Conservation (phyloP, 2,113 vertebrate species). For the Eulemur rufifrons region DNA sequence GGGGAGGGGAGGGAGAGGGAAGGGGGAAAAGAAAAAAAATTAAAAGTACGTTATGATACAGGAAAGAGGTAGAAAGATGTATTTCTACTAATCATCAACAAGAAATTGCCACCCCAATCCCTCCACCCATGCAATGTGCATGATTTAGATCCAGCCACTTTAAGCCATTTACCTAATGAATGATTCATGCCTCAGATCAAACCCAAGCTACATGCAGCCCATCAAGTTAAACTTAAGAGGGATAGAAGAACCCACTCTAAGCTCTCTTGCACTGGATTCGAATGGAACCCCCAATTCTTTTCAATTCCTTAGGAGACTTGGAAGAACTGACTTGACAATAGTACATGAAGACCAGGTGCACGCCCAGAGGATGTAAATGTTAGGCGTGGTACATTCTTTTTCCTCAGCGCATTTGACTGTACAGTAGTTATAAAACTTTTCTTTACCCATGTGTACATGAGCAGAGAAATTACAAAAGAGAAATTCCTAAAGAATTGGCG, state of each 20-base stretch:
- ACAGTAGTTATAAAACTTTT: background rate
- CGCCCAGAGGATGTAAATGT: background rate
- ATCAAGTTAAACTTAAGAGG: background rate
- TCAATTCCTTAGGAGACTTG: background rate
- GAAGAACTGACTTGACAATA: background rate
- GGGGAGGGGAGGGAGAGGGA: too few species aligned
- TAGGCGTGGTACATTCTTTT: background rate
- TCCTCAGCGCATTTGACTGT: background rate
- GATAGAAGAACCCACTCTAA: background rate
- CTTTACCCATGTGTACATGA: background rate
- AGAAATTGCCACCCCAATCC: background rate
- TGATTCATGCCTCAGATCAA: background rate
- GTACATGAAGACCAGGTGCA: fast-evolving
- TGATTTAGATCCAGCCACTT: background rate
- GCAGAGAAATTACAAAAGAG: background rate
- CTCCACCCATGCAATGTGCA: too few species aligned
- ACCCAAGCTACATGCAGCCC: background rate
- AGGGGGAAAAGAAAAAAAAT: background rate
- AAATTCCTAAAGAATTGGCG: background rate
- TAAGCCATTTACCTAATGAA: background rate
- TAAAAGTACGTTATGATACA: background rate
- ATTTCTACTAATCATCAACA: background rate
- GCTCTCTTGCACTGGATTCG: background rate
- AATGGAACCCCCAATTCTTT: background rate
- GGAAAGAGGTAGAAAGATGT: background rate